Evolutionary conservation across 1,140 invertebrate species (phyloP), one percentile per base, ranked within the genome.

Genomic region (Nomia melanderi): DNA sequence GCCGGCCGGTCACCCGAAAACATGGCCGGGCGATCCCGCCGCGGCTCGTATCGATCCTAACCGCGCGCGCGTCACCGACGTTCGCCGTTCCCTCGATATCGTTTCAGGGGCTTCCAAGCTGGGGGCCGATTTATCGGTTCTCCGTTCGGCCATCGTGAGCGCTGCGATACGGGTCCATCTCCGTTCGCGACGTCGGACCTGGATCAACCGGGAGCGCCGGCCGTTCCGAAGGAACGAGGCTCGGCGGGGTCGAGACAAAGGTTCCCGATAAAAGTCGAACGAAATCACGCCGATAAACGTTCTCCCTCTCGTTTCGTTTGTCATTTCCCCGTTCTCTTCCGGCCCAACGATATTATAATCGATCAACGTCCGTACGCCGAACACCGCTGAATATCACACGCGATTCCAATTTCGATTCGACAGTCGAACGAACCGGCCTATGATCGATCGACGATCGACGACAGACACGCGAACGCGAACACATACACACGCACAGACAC

Each of bases 1-100:
- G 82, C 31, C 71, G 78, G 77, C 73, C 74, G 79, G 47, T 8
- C 47, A 76, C 81, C 74, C 79, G 81, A 83, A n/a, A n/a, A n/a
- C 75, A 79, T 74, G 39, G 4, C 39, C 78, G 77, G 50, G 59
- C 81, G 77, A 82, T 50, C 72, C 73, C 76, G 74, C 73, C 74
- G 77, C 80, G 54, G 66, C 12, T 39, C 36, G 76, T 81, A 80
- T 77, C 67, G 53, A 77, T 78, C 81, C 81, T 54, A 1, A 14
- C 14, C 78, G 83, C 78, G 23, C 31, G 36, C 74, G 75, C 63
- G 78, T 70, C 54, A 75, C 3, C 33, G 33, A 36, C 33, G 3
- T 36, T 3, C 8, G 8, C 33, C 53, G 50, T 74, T 12, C 23
- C 27, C 31, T 84, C 82, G 81, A 77, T 77, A 82, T 73, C 72